Percentiles rank a stretch among this genome's conserved stretches.
Conservation (phyloP, 2,888 invertebrate species). For the Eulithis prunata region DNA sequence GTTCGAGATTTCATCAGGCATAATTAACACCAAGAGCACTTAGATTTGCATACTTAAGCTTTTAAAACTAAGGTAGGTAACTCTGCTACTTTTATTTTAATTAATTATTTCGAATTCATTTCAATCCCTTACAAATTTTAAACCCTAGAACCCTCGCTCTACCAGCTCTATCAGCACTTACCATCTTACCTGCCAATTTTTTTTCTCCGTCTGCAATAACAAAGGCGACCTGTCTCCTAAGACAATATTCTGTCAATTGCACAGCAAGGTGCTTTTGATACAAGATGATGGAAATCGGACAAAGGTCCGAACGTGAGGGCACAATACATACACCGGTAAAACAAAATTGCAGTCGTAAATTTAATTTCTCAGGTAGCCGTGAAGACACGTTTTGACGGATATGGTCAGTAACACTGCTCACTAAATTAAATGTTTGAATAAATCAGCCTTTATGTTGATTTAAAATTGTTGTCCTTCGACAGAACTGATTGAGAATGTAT, state of each 20-base stretch:
- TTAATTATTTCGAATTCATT: too few relatives aligned
- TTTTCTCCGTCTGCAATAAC: constrained; percentile 46
- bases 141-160: neutral
- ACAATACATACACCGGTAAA: constrained; percentile 60
- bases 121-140: neutral
- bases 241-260: constrained; percentile 77
- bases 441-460: constrained; percentile 12
- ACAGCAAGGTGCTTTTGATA: constrained; percentile 69
- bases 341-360: constrained; percentile 59
- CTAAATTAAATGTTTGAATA: constrained; percentile 23
- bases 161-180: constrained; percentile 12
- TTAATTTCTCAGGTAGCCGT: constrained; percentile 70
- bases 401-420: constrained; percentile 45
- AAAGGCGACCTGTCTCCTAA: constrained; percentile 73
- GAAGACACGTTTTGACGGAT: constrained; percentile 66
- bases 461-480: neutral
- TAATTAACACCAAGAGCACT: too few relatives aligned
- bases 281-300: constrained; percentile 54
- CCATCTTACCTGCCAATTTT: constrained; percentile 17
- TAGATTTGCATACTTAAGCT: too few relatives aligned
- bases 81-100: too few relatives aligned
- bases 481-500: too few relatives aligned
- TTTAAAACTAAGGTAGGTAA: too few relatives aligned
- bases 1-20: too few relatives aligned
- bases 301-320: constrained; percentile 66